These are phyloP conservation scores for Clarias gariepinus DNA, from an alignment of 2,113 vertebrate genomes.

Conservation along the genomic window DNA sequence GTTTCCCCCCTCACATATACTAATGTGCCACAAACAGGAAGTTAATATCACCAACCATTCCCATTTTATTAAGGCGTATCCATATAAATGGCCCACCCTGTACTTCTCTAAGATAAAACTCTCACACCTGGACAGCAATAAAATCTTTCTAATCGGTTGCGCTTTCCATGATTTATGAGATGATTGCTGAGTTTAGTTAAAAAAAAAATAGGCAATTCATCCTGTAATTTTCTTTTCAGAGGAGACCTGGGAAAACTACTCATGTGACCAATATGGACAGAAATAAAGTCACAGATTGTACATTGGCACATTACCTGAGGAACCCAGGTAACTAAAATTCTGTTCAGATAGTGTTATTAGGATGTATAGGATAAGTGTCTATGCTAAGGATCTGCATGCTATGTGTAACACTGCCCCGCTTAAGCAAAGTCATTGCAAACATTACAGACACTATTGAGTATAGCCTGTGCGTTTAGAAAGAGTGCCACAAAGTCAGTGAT, in stretches of 20 bases:
- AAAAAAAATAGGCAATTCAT: not conserved
- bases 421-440: not conserved
- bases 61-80: too few relatives aligned
- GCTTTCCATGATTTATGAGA: too few relatives aligned
- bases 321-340: not conserved
- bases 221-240: not conserved
- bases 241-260: not conserved
- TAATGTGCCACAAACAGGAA: too few relatives aligned
- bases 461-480: not conserved
- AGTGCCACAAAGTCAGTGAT: not conserved
- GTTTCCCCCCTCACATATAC: too few relatives aligned
- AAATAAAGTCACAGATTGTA: not conserved
- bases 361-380: not conserved
- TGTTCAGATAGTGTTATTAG: not conserved
- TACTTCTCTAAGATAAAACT: not conserved
- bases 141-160: not conserved
- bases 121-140: not conserved
- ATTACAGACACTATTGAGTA: not conserved
- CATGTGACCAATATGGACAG: not conserved
- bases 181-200: too few relatives aligned
- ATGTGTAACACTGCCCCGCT: not conserved
- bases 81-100: too few relatives aligned
- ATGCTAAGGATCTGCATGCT: not conserved
- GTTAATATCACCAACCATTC: too few relatives aligned
- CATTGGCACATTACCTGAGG: not conserved